Percentiles rank a stretch among this genome's conserved stretches.
These are phyloP conservation scores for Piezodorus guildinii DNA, from an alignment of 1,140 invertebrate species.

Conservation along the genomic window DNA sequence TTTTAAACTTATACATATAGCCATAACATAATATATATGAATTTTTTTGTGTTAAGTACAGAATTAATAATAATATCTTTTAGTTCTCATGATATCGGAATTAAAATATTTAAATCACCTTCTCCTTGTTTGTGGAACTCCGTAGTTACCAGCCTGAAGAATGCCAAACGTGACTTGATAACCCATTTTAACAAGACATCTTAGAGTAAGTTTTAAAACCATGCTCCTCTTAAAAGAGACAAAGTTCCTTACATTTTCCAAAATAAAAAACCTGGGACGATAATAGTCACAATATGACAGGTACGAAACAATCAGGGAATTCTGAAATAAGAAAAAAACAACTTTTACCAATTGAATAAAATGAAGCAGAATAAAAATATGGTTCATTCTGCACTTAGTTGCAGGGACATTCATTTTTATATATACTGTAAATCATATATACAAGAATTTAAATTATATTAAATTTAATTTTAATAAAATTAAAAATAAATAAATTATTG, in stretches of 20 bases:
- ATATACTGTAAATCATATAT: too few relatives aligned
- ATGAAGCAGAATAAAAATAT: too few relatives aligned
- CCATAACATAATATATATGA: not conserved
- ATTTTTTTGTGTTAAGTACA: too few relatives aligned
- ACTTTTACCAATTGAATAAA: too few relatives aligned
- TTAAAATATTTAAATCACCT: slow-evolving; percentile 36
- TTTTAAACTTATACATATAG: too few relatives aligned
- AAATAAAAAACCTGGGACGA: slow-evolving; percentile 68
- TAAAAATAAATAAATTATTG: too few relatives aligned
- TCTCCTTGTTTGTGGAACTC: slow-evolving; percentile 69
- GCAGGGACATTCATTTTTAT: too few relatives aligned
- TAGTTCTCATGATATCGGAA: too few relatives aligned
- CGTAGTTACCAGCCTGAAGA: slow-evolving; percentile 76
- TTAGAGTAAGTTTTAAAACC: slow-evolving; percentile 68
- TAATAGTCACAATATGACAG: slow-evolving; percentile 81
- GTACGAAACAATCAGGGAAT: slow-evolving; percentile 73
- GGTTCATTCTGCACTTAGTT: too few relatives aligned
- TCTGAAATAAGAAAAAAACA: slow-evolving; percentile 39
- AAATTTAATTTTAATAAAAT: too few relatives aligned
- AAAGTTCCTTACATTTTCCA: slow-evolving; percentile 84
- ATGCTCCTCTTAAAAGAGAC: slow-evolving; percentile 65
- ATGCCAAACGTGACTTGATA: slow-evolving; percentile 82
- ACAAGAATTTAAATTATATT: too few relatives aligned
- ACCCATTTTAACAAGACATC: slow-evolving; percentile 69
- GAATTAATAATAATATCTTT: too few relatives aligned